Base-by-base conservation (phyloP, 2,888 invertebrate genomes). In the Chorisops tibialis region DNA sequence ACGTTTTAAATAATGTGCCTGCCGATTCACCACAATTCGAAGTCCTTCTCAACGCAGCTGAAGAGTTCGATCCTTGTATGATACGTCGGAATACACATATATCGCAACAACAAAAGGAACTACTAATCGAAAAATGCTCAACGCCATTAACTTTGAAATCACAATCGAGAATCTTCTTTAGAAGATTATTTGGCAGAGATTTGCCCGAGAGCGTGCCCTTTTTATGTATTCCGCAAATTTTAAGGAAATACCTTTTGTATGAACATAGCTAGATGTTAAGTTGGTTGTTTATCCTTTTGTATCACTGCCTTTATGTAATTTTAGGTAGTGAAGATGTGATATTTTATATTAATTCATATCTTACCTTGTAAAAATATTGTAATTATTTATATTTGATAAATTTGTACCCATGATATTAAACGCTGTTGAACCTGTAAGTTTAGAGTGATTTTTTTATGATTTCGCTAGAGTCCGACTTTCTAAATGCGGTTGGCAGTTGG, bases 21-120 rank as follows among this genome's bases (percentile, higher is more conserved):
- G 78, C 80, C 63, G 72, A 77, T 65, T 76, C 82, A 52, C 78
- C 81, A 66, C 82, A 88, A 59, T 83, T 88, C 73, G 83, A 85
- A 67, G 80, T 86, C 38, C 80, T 92, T 61, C 75, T 89, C 52
- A 87, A 88, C 69, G 87, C 89, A 0, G 87, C 88, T 1, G 89
- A 90, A 74, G 83, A 86, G 7, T 92, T 88, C 74, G 91, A 91
- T 72, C 81, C 87, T 1, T 87, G 88, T 71, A 89, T 90, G 86
- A 91, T 93, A 52, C 82, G 86, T 68, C 82, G 90, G 68, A 89
- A 88, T 70, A 84, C 82, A 58, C 81, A 82, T 2, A 74, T 92
- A 1, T 85, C 83, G 0, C 80, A 84, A 2, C 81, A 81, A 9
- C 89, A 90, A 73, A 87, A 87, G 71, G 79, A 83, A 37, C 72